Percentiles rank a stretch among this genome's conserved stretches.
phyloP scores from a whole-genome alignment of 1,140 invertebrate species.

The Sweltsa coloradensis region DNA sequence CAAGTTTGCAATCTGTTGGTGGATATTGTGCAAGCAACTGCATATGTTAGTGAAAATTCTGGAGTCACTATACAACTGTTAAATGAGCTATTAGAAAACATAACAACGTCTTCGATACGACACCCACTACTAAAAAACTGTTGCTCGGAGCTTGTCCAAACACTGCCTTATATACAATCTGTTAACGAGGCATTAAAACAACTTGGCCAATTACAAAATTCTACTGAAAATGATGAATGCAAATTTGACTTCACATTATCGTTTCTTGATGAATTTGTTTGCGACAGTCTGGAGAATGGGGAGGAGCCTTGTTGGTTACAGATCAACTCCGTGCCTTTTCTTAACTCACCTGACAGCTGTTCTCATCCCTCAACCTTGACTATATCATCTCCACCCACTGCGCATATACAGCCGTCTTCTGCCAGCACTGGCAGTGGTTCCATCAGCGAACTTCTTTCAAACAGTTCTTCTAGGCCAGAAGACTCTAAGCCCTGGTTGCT shows the following conservation, averaged over 20 bases:
- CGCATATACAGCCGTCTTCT: neutral
- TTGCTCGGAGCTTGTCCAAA: neutral
- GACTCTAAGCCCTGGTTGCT: neutral
- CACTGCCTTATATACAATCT: neutral
- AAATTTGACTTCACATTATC: slow-evolving; percentile 1
- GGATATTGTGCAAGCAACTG: neutral
- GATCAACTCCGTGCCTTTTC: neutral
- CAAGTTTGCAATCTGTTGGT: neutral
- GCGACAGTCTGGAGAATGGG: neutral
- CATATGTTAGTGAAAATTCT: neutral
- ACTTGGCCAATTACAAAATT: too few species aligned
- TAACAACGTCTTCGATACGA: neutral
- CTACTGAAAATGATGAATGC: neutral
- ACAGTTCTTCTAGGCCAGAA: neutral
- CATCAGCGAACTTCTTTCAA: neutral
- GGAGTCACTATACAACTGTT: neutral
- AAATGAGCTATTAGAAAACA: neutral
- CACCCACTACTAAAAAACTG: neutral
- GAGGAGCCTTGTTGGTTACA: neutral
- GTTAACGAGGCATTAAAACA: neutral
- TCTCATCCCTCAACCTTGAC: too few species aligned
- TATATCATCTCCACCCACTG: neutral
- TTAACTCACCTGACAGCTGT: too few species aligned
- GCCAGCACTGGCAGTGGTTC: neutral
- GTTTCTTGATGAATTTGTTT: slow-evolving; percentile 1